phyloP scores from a whole-genome alignment of 2,888 invertebrate species.

The Sisyra terminalis region DNA sequence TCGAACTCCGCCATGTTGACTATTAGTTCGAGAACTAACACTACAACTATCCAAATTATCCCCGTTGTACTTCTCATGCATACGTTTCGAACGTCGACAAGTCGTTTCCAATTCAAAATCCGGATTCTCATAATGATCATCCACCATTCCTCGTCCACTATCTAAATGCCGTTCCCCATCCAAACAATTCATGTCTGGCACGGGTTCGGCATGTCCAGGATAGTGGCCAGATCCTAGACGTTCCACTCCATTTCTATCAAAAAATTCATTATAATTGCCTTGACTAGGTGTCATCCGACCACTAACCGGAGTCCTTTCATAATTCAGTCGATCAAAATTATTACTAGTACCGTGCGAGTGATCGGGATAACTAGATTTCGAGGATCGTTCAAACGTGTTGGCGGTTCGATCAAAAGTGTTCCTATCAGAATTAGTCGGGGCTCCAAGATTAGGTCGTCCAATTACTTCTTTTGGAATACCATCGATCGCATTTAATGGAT shows the following conservation, averaged over 20 bases:
- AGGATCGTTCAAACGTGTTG: slow-evolving; percentile 20
- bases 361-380: slow-evolving; percentile 27
- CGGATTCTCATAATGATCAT: slow-evolving; percentile 29
- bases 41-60: slow-evolving; percentile 4
- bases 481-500: slow-evolving; percentile 28
- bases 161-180: neutral
- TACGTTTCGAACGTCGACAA: neutral
- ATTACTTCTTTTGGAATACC: slow-evolving; percentile 28
- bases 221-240: neutral
- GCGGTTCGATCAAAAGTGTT: slow-evolving; percentile 26
- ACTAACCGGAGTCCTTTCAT: slow-evolving; percentile 16
- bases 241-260: slow-evolving; percentile 5
- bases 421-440: slow-evolving; percentile 27
- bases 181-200: slow-evolving; percentile 6
- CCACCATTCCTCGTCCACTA: slow-evolving; percentile 1
- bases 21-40: neutral
- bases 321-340: slow-evolving; percentile 7
- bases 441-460: slow-evolving; percentile 30
- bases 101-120: slow-evolving; percentile 22
- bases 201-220: neutral
- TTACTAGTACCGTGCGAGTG: slow-evolving; percentile 32
- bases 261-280: slow-evolving; percentile 21
- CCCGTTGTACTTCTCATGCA: slow-evolving; percentile 1
- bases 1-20: no score
- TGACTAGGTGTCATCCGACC: slow-evolving; percentile 26